These are phyloP conservation scores for Phalloptychus januarius DNA, from an alignment of 2,797 vertebrate species.

Conservation along the genomic window DNA sequence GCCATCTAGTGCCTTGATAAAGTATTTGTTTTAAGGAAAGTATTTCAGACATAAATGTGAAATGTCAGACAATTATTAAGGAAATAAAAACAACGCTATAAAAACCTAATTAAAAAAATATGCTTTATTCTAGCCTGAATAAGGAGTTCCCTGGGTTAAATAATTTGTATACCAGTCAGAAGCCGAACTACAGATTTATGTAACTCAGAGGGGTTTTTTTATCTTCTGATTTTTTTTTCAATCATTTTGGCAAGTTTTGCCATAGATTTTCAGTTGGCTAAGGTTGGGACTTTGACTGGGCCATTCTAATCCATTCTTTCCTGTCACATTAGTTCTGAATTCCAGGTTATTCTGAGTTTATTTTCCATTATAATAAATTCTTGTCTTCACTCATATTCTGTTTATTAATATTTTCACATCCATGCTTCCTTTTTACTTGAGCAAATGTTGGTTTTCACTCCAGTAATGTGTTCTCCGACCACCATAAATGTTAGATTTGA, in stretches of 20 bases:
- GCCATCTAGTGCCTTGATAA: conserved; percentile 2
- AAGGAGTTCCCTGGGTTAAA: not conserved
- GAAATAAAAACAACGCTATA: not conserved
- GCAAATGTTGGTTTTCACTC: not conserved
- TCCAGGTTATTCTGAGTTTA: not conserved
- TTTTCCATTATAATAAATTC: not conserved
- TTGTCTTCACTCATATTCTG: not conserved
- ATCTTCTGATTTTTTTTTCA: not conserved
- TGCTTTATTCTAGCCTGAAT: not conserved
- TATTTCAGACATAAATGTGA: not conserved
- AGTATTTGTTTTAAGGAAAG: not conserved
- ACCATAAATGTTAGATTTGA: not conserved
- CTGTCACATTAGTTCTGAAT: not conserved
- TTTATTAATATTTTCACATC: not conserved
- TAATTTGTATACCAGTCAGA: not conserved
- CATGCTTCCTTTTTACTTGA: not conserved
- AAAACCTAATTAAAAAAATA: not conserved
- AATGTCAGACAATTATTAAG: not conserved
- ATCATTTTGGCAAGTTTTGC: not conserved
- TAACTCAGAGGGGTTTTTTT: not conserved
- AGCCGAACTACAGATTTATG: not conserved
- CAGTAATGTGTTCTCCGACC: not conserved
- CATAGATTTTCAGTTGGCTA: not conserved
- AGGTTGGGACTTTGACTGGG: not conserved
- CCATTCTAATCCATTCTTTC: not conserved